These are phyloP conservation scores for Dione juno DNA, from an alignment of 2,888 invertebrate genomes.

Conservation along the genomic window DNA sequence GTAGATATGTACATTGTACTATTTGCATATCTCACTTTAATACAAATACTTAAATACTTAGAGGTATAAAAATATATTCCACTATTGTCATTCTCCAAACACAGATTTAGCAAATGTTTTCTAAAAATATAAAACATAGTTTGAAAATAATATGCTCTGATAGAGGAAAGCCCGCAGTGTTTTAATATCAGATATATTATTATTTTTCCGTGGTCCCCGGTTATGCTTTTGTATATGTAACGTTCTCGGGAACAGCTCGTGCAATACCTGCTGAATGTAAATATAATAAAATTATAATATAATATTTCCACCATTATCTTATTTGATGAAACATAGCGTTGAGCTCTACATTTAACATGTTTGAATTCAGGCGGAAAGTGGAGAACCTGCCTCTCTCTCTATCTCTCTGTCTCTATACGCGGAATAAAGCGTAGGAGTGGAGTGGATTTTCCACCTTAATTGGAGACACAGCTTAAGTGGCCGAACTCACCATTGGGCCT, in stretches of 20 bases:
- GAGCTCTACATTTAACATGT: no score
- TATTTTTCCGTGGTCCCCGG: conserved; percentile 15
- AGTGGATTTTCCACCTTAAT: no score
- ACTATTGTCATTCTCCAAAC: conserved; percentile 1
- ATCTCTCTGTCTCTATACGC: no score
- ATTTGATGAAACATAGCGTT: background rate
- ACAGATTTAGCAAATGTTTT: conserved; percentile 18
- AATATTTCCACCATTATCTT: background rate
- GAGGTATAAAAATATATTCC: background rate
- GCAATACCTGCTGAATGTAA: background rate
- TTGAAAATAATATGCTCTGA: conserved; percentile 19
- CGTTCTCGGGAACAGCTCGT: conserved; percentile 17
- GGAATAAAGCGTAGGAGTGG: no score
- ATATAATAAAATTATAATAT: conserved; percentile 16
- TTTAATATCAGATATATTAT: conserved; percentile 34
- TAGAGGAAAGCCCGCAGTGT: conserved; percentile 21
- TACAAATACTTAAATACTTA: background rate
- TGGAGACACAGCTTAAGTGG: no score
- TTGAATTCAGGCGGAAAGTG: no score
- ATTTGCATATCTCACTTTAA: background rate
- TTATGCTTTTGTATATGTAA: conserved; percentile 24
- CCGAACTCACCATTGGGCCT: no score
- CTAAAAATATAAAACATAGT: conserved; percentile 24
- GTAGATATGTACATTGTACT: background rate
- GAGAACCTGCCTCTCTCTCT: no score